Evolutionary conservation across 2,113 vertebrate species (phyloP).

Genomic region (Trachemys scripta): DNA sequence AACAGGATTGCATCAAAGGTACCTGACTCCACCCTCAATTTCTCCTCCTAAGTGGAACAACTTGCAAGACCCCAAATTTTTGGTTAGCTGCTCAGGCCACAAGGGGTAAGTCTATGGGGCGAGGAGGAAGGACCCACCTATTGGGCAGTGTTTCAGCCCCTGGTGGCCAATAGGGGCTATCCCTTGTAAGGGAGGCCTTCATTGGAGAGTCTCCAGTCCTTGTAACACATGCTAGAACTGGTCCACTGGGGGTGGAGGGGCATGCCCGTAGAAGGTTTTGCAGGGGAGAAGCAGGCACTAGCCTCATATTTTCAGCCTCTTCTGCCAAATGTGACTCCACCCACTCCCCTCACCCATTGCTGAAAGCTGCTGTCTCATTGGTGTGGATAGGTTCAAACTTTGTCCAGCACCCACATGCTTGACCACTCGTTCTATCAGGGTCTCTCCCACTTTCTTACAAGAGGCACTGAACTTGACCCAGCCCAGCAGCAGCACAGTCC

Average conservation of each 20-base stretch:
- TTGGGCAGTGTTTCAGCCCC: neutral
- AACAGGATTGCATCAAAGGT: neutral
- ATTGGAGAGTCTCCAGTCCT: neutral
- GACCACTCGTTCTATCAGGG: neutral
- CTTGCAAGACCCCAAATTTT: neutral
- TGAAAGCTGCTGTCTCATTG: neutral
- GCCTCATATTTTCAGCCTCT: neutral
- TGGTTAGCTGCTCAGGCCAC: neutral
- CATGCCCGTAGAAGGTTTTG: neutral
- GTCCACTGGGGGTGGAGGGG: neutral
- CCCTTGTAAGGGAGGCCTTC: neutral
- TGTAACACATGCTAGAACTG: neutral
- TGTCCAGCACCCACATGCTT: neutral
- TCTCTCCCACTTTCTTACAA: neutral
- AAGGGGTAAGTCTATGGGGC: neutral
- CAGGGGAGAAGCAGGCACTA: neutral
- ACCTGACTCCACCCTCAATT: neutral
- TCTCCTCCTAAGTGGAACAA: no score
- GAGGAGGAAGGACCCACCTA: neutral
- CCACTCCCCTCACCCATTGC: neutral
- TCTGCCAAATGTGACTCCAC: neutral
- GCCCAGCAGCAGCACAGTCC: neutral
- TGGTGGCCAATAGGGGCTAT: neutral
- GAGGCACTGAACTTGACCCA: neutral
- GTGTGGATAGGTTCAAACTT: neutral